Percentiles rank a stretch among this genome's conserved stretches.
These are phyloP conservation scores for Leuciscus waleckii DNA, from an alignment of 2,797 vertebrate genomes.

Conservation along the genomic window DNA sequence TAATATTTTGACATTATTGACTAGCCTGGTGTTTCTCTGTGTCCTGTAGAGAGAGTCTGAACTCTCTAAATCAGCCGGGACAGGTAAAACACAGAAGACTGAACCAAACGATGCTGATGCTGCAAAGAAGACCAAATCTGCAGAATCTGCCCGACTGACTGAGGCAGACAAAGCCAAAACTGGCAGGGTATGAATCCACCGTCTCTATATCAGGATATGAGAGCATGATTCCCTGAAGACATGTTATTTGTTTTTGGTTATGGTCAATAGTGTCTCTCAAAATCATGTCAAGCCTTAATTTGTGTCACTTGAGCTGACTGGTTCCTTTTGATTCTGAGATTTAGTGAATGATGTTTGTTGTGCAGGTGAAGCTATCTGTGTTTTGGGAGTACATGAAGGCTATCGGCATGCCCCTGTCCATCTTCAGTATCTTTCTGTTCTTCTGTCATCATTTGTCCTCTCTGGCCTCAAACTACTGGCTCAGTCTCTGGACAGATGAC, in stretches of 20 bases:
- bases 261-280: neutral
- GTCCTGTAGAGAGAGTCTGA: slow-evolving; percentile 48
- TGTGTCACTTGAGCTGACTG: neutral
- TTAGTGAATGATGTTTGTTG: neutral
- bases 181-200: slow-evolving; percentile 79
- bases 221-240: neutral
- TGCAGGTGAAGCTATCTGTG: slow-evolving; percentile 89
- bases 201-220: neutral
- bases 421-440: slow-evolving; percentile 87
- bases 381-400: slow-evolving; percentile 96
- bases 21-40: neutral
- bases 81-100: slow-evolving; percentile 61
- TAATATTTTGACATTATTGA: neutral
- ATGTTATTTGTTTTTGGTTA: neutral
- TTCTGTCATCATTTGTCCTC: slow-evolving; percentile 85
- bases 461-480: slow-evolving; percentile 93
- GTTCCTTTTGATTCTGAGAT: neutral
- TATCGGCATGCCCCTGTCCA: slow-evolving; percentile 85
- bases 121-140: slow-evolving; percentile 62
- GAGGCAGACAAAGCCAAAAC: slow-evolving; percentile 93
- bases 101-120: slow-evolving; percentile 52
- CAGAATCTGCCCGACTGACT: slow-evolving; percentile 83
- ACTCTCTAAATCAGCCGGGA: slow-evolving; percentile 40
- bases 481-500: slow-evolving; percentile 96
- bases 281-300: neutral